Base-by-base conservation (phyloP, 2,113 vertebrate genomes). In the Eubucco bourcierii region DNA sequence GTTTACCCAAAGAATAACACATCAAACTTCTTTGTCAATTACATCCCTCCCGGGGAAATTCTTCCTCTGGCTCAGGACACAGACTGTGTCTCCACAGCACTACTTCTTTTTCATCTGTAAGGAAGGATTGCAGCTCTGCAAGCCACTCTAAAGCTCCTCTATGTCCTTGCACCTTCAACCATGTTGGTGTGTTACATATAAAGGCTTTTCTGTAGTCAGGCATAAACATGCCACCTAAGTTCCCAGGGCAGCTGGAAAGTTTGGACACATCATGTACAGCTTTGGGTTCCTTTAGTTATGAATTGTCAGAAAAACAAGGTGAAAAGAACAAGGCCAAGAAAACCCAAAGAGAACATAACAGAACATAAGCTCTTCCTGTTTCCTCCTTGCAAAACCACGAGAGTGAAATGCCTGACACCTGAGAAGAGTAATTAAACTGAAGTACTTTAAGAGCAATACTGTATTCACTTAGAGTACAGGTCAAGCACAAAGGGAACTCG, bases 291-390 rank as follows among this genome's bases (percentile, higher is more conserved):
- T 96, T 95, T 82, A 23, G 73, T 90, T 89, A 87, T 56, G 77
- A 97, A 87, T 37, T 19, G 46, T 75, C 85, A 87, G 84, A 95
- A 96, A 96, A 89, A 52, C 76, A 95, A 91, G 41, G 83, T 68
- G n/a, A 71, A 91, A 76, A 77, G 12, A 84, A 41, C 3, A 77
- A 76, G 34, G 53, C 3, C 5, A 67, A 70, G 68, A 2, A 37
- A 34, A 9, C 2, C 5, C 20, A 56, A 89, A 46, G 2, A 60
- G 21, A 70, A 81, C 13, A 64, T 31, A 72, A 72, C 3, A 76
- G 19, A 93, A 87, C 34, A 83, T 4, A 70, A 91, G 67, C 6
- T 4, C 21, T 6, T 55, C 13, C 59, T 44, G 31, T 21, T 58
- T 81, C 19, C 16, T 61, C 46, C 12, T 58, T 84, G 12, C 29